phyloP scores from a whole-genome alignment of 2,888 invertebrate genomes.

The Acanthosepion pharaonis region DNA sequence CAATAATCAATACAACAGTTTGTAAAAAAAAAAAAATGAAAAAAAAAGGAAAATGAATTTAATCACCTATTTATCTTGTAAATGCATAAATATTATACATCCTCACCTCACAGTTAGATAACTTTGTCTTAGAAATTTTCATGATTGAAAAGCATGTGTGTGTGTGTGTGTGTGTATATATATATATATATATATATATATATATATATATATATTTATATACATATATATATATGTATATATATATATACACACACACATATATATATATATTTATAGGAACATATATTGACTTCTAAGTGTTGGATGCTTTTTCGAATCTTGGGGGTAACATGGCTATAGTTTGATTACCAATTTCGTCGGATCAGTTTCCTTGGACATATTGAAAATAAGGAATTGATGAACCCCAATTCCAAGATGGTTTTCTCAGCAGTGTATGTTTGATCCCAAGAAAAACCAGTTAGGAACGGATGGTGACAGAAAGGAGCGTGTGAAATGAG shows the following conservation, averaged over 20 bases:
- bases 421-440: neutral
- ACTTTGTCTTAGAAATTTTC: neutral
- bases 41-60: neutral
- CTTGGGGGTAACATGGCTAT: neutral
- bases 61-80: neutral
- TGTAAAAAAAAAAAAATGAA: neutral
- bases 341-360: neutral
- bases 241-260: too few relatives aligned
- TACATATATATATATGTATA: too few relatives aligned
- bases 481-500: neutral
- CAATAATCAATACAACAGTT: too few relatives aligned
- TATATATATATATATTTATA: neutral
- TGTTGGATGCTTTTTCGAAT: neutral
- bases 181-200: neutral
- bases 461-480: neutral
- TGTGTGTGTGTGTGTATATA: neutral
- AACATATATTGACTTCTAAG: neutral
- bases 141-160: neutral
- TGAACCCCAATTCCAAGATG: neutral
- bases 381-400: neutral
- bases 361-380: neutral
- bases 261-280: neutral
- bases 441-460: neutral
- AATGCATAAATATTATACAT: neutral
- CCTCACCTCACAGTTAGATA: neutral